Percentiles rank a stretch among this genome's conserved stretches.
These are phyloP conservation scores for Glossophaga mutica DNA, from an alignment of 2,797 vertebrate species.

Conservation along the genomic window DNA sequence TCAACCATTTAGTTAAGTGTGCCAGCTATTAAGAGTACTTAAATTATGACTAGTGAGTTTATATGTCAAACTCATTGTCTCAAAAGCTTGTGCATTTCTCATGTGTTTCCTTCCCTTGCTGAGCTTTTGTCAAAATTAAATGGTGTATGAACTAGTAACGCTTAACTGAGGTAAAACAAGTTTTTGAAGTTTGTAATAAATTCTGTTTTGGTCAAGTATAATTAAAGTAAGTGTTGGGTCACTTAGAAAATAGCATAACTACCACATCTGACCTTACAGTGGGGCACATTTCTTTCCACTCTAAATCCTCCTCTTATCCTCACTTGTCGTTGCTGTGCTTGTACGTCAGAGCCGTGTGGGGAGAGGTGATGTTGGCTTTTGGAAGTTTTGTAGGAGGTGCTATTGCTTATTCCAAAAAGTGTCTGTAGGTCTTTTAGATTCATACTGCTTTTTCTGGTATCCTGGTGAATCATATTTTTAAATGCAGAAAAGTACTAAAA, in stretches of 20 bases:
- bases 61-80: not conserved
- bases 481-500: not conserved
- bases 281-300: not conserved
- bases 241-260: not conserved
- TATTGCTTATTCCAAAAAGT: not conserved
- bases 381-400: not conserved
- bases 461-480: not conserved
- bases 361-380: not conserved
- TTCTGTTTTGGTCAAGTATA: slow-evolving; percentile 1
- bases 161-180: slow-evolving; percentile 2
- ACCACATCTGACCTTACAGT: not conserved
- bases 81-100: not conserved
- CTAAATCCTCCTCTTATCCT: not conserved
- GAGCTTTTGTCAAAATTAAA: not conserved
- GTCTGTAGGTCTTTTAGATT: not conserved
- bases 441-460: not conserved
- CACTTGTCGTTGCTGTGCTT: not conserved
- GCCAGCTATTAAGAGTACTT: not conserved
- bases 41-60: not conserved
- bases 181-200: slow-evolving; percentile 2
- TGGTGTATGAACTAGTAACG: not conserved
- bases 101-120: not conserved
- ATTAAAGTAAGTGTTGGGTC: not conserved
- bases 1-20: not conserved
- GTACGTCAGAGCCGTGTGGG: not conserved